phyloP scores from a whole-genome alignment of 1,140 invertebrate genomes.

The Wiebesia pumilae region DNA sequence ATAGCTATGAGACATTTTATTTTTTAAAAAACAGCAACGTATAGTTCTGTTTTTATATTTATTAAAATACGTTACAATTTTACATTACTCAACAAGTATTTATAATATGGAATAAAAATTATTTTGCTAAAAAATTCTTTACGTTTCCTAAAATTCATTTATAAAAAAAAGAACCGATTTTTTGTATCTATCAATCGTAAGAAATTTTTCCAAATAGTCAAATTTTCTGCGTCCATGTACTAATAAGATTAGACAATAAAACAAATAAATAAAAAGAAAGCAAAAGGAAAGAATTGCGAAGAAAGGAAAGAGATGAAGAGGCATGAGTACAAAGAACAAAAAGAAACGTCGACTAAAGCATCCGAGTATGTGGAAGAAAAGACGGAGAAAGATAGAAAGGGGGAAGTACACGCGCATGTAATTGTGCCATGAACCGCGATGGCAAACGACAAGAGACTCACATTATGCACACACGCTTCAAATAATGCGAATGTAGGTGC shows the following conservation, averaged over 20 bases:
- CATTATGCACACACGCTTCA: slow-evolving; percentile 49
- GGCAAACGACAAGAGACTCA: slow-evolving; percentile 54
- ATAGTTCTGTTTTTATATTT: too few species aligned
- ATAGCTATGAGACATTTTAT: too few species aligned
- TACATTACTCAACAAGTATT: too few species aligned
- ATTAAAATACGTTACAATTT: too few species aligned
- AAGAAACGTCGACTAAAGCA: not conserved
- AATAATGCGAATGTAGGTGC: slow-evolving; percentile 33
- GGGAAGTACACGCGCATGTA: slow-evolving; percentile 38
- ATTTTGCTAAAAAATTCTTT: too few species aligned
- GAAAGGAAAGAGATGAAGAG: not conserved
- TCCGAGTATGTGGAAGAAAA: not conserved
- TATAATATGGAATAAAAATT: too few species aligned
- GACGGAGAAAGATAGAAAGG: not conserved
- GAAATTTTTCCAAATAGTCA: not conserved
- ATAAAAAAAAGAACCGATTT: not conserved
- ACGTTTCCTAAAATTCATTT: too few species aligned
- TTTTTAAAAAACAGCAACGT: too few species aligned
- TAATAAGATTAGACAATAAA: not conserved
- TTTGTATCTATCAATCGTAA: not conserved
- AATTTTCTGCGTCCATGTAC: not conserved
- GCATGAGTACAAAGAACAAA: not conserved
- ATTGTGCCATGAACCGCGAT: slow-evolving; percentile 57
- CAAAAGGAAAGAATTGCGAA: not conserved
- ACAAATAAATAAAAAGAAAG: not conserved